Percentiles rank a stretch among this genome's conserved stretches.
These are phyloP conservation scores for Erebia aethiops DNA, from an alignment of 2,888 invertebrate species.

Conservation along the genomic window DNA sequence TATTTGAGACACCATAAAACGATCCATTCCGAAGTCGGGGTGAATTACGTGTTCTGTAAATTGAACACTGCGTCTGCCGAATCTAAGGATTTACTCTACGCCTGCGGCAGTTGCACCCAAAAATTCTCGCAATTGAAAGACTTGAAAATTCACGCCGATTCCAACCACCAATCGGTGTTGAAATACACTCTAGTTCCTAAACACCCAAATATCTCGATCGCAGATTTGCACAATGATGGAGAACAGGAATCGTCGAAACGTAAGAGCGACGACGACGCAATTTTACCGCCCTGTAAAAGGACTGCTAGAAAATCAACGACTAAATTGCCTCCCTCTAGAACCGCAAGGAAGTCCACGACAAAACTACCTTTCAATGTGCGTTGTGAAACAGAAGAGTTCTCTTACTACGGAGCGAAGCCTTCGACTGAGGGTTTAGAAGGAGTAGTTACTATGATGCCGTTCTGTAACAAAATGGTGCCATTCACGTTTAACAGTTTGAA, in stretches of 20 bases:
- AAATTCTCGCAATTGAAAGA: conserved; percentile 53
- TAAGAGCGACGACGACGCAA: conserved; percentile 10
- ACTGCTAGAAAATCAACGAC: conserved; percentile 81
- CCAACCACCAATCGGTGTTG: conserved; percentile 47
- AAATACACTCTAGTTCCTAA: conserved; percentile 44
- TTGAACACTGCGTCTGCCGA: conserved; percentile 43
- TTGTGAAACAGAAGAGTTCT: conserved; percentile 56
- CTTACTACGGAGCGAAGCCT: conserved; percentile 77
- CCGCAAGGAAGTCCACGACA: conserved; percentile 63
- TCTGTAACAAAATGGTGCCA: conserved; percentile 74
- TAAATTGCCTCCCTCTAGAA: conserved; percentile 52
- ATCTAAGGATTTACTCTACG: conserved; percentile 42
- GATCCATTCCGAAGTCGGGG: conserved; percentile 48
- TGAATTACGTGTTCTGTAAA: conserved; percentile 59
- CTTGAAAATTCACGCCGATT: conserved; percentile 53
- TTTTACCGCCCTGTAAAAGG: conserved; percentile 26
- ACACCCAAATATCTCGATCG: conserved; percentile 9
- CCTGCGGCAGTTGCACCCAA: conserved; percentile 52
- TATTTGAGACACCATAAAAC: conserved; percentile 63
- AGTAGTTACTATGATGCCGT: conserved; percentile 78
- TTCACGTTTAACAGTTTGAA: conserved; percentile 73
- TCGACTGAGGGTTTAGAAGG: conserved; percentile 59
- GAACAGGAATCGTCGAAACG: background rate
- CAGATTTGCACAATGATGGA: conserved; percentile 34
- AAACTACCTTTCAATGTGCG: conserved; percentile 57